Base-by-base conservation (phyloP, 2,113 vertebrate species). In the Delphinus delphis region DNA sequence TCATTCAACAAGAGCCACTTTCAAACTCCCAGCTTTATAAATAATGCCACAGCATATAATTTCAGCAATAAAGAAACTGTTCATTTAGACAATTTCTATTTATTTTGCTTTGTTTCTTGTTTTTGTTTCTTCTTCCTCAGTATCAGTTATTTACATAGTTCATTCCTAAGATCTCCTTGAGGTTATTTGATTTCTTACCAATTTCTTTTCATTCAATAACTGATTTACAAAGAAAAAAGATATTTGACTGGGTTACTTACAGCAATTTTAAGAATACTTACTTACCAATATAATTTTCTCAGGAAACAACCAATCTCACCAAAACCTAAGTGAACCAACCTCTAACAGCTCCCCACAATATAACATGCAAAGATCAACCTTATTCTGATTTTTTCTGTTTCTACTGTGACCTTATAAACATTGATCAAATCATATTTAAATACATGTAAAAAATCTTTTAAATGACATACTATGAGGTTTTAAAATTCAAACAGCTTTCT, bases 401-500 rank as follows among this genome's bases (percentile, higher is more conserved):
- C 36, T 91, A 36, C 14, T 63, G n/a, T 83, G 26, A 77, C 94
- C 36, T 91, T 85, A 81, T 20, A 92, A 90, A 67, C 28, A 23
- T 79, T 85, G 60, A 83, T 55, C 36, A 95, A 95, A 90, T 96
- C 14, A 88, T 60, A 98, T 97, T 97, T 94, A 98, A 98, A 96
- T 88, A 58, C 81, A 96, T 84, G 90, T 94, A 98, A 88, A 96
- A 98, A 95, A 82, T 21, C 95, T 97, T 97, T 98, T 82, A 97
- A 97, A 96, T 96, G 80, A 84, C 93, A 97, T 71, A 97, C 96
- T 88, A 36, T 89, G 95, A 97, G 93, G 93, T 98, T 98, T 99
- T 98, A 98, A 99, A 98, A 99, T 99, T 98, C 98, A 98, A 97
- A 97, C 90, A 97, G 97, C 96, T 98, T 98, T 98, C 98, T 98